phyloP scores from a whole-genome alignment of 2,888 invertebrate genomes.

The Philereme transversata region DNA sequence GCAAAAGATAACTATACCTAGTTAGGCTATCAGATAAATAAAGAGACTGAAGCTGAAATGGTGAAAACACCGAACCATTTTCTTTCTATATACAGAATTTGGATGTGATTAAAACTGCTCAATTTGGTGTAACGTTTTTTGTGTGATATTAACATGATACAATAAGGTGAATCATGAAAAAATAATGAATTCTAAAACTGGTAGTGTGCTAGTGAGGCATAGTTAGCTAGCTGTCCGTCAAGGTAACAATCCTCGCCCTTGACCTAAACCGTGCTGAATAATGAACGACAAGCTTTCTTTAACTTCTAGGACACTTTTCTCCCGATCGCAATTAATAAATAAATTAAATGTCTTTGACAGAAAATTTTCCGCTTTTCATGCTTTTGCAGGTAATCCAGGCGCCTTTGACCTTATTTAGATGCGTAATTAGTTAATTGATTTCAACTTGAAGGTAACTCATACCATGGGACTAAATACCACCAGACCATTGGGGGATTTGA shows the following conservation, averaged over 20 bases:
- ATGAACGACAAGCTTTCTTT: no score
- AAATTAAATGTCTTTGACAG: background rate
- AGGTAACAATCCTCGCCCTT: constrained; percentile 20
- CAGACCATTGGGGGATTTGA: no score
- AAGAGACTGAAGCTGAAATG: no score
- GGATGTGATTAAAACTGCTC: background rate
- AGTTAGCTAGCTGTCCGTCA: constrained; percentile 7
- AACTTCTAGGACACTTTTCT: no score
- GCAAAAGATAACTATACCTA: background rate
- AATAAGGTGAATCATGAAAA: background rate
- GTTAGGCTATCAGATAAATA: no score
- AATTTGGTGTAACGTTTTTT: background rate
- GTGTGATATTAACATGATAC: no score
- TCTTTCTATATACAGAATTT: background rate
- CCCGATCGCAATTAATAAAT: background rate
- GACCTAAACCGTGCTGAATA: constrained; percentile 8
- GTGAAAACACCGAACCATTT: no score
- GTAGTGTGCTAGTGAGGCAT: constrained; percentile 9
- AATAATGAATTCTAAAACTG: constrained; percentile 8
- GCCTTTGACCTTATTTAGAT: constrained; percentile 19
- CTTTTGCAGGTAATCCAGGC: constrained; percentile 1
- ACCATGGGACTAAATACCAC: background rate
- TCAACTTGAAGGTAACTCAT: background rate
- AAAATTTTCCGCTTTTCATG: background rate
- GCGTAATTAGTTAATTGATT: constrained; percentile 8